phyloP scores from a whole-genome alignment of 1,140 invertebrate species.

The Drosophila prosaltans region DNA sequence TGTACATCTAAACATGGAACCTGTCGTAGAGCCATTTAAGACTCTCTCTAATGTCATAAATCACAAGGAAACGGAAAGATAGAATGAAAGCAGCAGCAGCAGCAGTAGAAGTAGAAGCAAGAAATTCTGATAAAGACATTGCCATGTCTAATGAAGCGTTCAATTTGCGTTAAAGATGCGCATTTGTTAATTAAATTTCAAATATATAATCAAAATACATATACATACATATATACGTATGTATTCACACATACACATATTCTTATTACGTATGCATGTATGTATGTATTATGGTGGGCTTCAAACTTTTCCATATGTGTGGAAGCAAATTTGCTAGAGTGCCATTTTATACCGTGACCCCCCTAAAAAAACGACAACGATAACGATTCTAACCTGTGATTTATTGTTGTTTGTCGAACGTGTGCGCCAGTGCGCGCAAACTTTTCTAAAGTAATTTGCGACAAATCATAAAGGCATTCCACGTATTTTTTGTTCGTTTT shows the following conservation, averaged over 20 bases:
- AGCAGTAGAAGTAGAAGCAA: neutral
- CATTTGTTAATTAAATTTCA: slow-evolving; percentile 75
- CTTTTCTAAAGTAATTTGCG: slow-evolving; percentile 79
- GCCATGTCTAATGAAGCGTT: slow-evolving; percentile 66
- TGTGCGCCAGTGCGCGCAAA: slow-evolving; percentile 52
- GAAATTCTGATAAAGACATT: slow-evolving; percentile 42
- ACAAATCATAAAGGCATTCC: slow-evolving; percentile 73
- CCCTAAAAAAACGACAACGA: neutral
- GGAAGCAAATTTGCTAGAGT: slow-evolving; percentile 28
- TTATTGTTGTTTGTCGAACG: slow-evolving; percentile 79
- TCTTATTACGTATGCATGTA: neutral
- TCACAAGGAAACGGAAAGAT: slow-evolving; percentile 21
- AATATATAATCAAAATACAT: neutral
- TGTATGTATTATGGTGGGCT: slow-evolving; percentile 27
- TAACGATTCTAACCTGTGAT: slow-evolving; percentile 44
- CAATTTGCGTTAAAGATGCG: slow-evolving; percentile 53
- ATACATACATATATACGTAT: neutral
- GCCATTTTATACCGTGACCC: slow-evolving; percentile 23
- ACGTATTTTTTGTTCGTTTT: slow-evolving; percentile 25
- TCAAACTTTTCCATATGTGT: slow-evolving; percentile 31
- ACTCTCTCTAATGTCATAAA: slow-evolving; percentile 40
- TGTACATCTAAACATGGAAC: slow-evolving; percentile 20
- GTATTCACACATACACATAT: neutral
- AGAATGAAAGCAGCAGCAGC: slow-evolving; percentile 9
- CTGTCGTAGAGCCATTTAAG: slow-evolving; percentile 26